These are phyloP conservation scores for Holothuria glaberrima DNA, from an alignment of 35 echinoderm and acorn worm species.

Conservation along the genomic window DNA sequence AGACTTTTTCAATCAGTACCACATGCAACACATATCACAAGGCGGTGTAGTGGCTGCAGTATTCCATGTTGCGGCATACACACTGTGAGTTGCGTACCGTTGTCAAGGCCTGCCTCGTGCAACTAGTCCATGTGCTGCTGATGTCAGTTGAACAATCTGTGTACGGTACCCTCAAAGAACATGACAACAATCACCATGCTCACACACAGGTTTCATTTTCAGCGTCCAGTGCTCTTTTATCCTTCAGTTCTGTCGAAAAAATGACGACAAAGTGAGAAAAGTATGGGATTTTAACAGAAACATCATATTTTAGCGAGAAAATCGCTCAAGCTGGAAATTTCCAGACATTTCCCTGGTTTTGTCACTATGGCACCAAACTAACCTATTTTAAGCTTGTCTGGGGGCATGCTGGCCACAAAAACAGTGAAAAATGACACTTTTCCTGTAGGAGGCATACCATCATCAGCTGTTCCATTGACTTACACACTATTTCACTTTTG, in stretches of 20 bases:
- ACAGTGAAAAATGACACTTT: background rate
- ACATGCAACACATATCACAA: too few relatives aligned
- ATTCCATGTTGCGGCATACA: background rate
- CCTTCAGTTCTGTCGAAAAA: background rate
- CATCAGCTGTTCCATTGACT: constrained; percentile 12
- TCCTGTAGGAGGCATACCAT: background rate
- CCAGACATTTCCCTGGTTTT: background rate
- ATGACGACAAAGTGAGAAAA: too few relatives aligned
- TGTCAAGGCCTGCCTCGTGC: constrained; percentile 1
- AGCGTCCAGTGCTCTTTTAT: background rate
- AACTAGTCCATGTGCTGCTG: background rate
- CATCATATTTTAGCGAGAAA: background rate
- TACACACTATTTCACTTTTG: background rate
- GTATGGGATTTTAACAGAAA: background rate
- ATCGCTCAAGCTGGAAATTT: background rate
- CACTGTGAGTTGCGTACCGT: background rate
- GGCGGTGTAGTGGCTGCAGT: too few relatives aligned
- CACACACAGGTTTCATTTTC: background rate
- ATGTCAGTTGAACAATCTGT: background rate
- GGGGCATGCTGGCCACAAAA: background rate
- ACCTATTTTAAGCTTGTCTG: background rate
- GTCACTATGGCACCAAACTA: background rate
- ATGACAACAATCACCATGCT: background rate
- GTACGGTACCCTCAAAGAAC: background rate
- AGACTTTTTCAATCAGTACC: too few relatives aligned